These are phyloP conservation scores for Xerus rutilus DNA, from an alignment of 2,797 vertebrate species.

Conservation along the genomic window DNA sequence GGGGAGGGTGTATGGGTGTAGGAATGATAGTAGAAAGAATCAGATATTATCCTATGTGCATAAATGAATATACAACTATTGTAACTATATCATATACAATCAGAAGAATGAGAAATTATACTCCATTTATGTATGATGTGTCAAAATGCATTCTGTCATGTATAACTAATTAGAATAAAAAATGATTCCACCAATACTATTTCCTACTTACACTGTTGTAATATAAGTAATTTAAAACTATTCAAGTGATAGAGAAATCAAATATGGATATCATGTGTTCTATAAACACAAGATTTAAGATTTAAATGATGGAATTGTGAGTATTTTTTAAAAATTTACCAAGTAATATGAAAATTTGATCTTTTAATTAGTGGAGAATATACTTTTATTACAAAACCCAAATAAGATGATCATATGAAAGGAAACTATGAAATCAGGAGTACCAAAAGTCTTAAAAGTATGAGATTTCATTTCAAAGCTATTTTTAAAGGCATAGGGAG, in stretches of 20 bases:
- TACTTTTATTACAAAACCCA: conserved; percentile 25
- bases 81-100: no score
- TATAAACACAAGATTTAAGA: conserved; percentile 26
- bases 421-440: conserved; percentile 14
- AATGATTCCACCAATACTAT: background rate
- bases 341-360: background rate
- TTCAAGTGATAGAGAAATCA: background rate
- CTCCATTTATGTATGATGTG: no score
- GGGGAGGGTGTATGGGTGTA: no score
- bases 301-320: conserved; percentile 27
- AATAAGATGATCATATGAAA: conserved; percentile 34
- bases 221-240: background rate
- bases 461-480: conserved; percentile 46
- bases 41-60: no score
- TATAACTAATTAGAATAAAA: background rate
- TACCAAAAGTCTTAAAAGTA: conserved; percentile 28
- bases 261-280: background rate
- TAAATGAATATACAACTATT: no score
- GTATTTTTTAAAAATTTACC: conserved; percentile 35
- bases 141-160: no score
- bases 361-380: conserved; percentile 30
- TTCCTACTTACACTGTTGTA: background rate
- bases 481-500: conserved; percentile 9
- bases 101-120: no score
- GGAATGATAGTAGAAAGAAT: no score